Evolutionary conservation across 2,113 vertebrate species (phyloP).

Genomic region (Girardinichthys multiradiatus): DNA sequence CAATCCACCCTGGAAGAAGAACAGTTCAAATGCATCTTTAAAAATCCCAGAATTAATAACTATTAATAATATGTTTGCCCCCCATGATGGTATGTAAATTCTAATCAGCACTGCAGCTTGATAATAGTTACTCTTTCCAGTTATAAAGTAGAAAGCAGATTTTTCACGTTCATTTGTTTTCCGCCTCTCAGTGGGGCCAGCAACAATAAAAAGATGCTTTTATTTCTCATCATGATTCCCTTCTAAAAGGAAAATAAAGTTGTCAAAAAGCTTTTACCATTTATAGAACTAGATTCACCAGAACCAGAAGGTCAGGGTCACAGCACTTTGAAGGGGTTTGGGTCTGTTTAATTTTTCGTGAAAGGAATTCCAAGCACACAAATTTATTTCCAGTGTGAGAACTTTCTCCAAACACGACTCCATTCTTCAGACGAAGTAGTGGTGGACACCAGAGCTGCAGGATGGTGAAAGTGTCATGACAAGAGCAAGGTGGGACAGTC

Average conservation of each 20-base stretch:
- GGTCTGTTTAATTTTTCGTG: constrained; percentile 3
- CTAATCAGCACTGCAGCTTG: background rate
- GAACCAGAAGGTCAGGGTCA: constrained; percentile 8
- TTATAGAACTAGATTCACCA: constrained; percentile 14
- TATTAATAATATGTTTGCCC: background rate
- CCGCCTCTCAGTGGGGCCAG: background rate
- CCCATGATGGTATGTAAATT: background rate
- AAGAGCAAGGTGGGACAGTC: constrained; percentile 4
- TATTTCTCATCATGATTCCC: constrained; percentile 49
- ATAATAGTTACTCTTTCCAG: background rate
- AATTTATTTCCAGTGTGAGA: constrained; percentile 17
- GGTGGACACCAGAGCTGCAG: constrained; percentile 11
- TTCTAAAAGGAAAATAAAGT: constrained; percentile 48
- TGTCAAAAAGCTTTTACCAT: constrained; percentile 20
- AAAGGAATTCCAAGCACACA: constrained; percentile 12
- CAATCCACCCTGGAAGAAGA: background rate
- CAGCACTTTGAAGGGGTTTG: background rate
- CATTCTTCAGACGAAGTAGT: background rate
- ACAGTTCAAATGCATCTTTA: background rate
- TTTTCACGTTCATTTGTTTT: background rate
- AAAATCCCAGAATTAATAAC: background rate
- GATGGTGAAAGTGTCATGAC: background rate
- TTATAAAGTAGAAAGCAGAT: constrained; percentile 22
- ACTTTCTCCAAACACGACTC: background rate
- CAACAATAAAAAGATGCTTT: constrained; percentile 5